Base-by-base conservation (phyloP, 1,140 invertebrate genomes). In the Danaus melanippus region DNA sequence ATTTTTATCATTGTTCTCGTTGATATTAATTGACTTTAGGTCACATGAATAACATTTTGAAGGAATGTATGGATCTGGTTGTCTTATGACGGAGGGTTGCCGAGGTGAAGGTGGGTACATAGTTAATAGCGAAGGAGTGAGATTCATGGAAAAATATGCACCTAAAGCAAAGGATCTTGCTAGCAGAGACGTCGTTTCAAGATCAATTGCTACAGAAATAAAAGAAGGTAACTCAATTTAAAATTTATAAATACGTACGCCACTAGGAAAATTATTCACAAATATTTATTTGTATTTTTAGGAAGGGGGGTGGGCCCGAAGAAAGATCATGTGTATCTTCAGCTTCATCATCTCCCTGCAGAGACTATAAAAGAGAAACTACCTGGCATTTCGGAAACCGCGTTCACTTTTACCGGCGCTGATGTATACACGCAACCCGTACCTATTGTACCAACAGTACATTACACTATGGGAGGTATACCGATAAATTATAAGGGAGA, bases 391-490 rank as follows among this genome's bases (percentile, higher is more conserved):
- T 92, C 92, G 0, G 97, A 99, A 87, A 98, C 97, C 0, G 98
- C 97, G 0, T 95, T 94, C 92, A 98, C 98, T 62, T 99, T 99
- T 82, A 97, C 98, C 47, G 98, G 97, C 17, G 97, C 98, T 7
- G 98, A 99, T 87, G 97, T 99, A 0, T 98, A 95, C 0, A 92
- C 93, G 11, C 95, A 99, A 71, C 97, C 98, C 0, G 97, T 99
- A 62, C 98, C 98, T 1, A 96, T 99, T 1, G 85, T 99, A 45
- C 98, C 98, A 1, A 99, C 98, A 0, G 98, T 99, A 0, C 98
- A 99, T 88, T 99, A 99, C 81, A 99, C 99, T 65, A 99, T 99
- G 98, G 98, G 98, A 46, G 97, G 97, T n/a, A 90, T 97, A 40
- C 97, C 97, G 0, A 99, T 97, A 4, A 99, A 99, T 84, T 99